Evolutionary conservation across 2,113 vertebrate species (phyloP).

Genomic region (Gorilla gorilla): DNA sequence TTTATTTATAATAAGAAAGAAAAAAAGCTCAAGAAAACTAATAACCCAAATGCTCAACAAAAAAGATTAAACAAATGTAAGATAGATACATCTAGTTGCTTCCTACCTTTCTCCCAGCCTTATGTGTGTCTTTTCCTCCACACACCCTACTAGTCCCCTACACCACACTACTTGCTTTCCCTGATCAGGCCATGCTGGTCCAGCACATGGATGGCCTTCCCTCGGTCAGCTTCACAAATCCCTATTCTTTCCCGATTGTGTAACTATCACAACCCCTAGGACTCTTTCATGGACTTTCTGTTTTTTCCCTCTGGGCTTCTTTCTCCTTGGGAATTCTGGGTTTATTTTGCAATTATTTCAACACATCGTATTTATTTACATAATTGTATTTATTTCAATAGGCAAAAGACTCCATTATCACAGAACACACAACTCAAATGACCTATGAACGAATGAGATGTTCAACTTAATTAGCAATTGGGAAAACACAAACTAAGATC

Average conservation of each 20-base stretch:
- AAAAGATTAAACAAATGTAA: conserved; percentile 34
- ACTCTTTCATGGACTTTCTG: not conserved
- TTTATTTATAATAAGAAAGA: conserved; percentile 30
- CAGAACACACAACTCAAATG: conserved; percentile 40
- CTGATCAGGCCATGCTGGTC: not conserved
- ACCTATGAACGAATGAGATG: not conserved
- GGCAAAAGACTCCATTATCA: conserved; percentile 10
- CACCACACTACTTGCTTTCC: conserved; percentile 17
- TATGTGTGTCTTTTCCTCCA: not conserved
- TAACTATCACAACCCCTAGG: not conserved
- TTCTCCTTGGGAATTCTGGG: not conserved
- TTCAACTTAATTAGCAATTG: not conserved
- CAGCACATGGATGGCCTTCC: not conserved
- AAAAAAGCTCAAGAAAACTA: not conserved
- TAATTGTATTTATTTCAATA: not conserved
- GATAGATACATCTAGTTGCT: not conserved
- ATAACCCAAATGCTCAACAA: not conserved
- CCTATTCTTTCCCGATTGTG: not conserved
- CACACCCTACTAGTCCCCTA: not conserved
- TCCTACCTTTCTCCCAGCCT: not conserved
- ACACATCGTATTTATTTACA: not conserved
- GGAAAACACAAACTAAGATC: conserved; percentile 8
- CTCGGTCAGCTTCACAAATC: not conserved
- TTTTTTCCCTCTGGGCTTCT: not conserved
- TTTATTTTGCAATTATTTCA: conserved; percentile 40